These are phyloP conservation scores for Falco novaeseelandiae DNA, from an alignment of 2,797 vertebrate genomes.

Conservation along the genomic window DNA sequence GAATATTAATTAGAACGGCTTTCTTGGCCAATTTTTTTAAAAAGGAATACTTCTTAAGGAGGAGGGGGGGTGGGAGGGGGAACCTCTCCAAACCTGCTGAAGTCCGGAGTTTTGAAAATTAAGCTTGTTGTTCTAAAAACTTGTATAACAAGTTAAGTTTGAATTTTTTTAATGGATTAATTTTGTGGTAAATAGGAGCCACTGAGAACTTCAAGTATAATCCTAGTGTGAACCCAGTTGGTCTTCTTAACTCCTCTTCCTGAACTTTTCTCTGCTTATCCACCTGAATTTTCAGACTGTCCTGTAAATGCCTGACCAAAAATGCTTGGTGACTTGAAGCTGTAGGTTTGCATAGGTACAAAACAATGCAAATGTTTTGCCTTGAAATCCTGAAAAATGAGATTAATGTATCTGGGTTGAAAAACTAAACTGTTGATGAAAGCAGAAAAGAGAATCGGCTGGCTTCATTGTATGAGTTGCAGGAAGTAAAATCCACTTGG, in stretches of 20 bases:
- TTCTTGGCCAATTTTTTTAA: conserved; percentile 12
- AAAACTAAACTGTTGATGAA: not conserved
- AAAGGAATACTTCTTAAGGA: not conserved
- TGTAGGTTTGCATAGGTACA: not conserved
- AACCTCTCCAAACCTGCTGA: not conserved
- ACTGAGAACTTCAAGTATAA: not conserved
- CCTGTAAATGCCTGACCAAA: not conserved
- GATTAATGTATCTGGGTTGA: not conserved
- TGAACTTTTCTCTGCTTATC: not conserved
- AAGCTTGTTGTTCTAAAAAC: not conserved
- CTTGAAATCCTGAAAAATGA: not conserved
- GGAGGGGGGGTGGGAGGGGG: fast-evolving
- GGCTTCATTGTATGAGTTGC: not conserved
- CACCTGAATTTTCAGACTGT: not conserved
- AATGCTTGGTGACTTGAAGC: not conserved
- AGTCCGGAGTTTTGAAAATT: not conserved
- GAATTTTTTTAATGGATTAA: not conserved
- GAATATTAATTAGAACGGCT: conserved; percentile 57
- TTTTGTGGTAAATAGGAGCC: not conserved
- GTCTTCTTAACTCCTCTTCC: not conserved
- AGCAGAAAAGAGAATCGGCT: not conserved
- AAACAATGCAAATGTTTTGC: not conserved
- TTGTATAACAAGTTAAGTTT: not conserved
- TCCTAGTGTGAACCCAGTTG: not conserved
- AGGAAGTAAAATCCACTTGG: fast-evolving